Conservation (phyloP, 2,113 vertebrate genomes). For the Megaceryle maxima region DNA sequence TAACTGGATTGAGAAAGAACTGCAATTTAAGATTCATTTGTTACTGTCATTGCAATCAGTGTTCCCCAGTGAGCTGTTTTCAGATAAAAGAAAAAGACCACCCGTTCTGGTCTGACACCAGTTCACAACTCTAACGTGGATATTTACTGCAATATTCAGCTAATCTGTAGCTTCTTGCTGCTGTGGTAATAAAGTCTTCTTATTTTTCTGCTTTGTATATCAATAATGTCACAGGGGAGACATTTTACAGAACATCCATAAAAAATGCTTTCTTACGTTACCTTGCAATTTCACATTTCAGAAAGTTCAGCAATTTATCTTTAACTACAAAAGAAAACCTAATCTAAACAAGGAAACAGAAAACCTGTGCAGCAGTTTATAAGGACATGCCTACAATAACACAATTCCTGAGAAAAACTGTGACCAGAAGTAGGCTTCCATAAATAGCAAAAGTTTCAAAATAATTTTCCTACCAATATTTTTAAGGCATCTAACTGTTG, state of each 20-base stretch:
- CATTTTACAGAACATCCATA: neutral
- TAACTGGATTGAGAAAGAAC: neutral
- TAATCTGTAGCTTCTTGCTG: neutral
- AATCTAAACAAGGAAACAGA: neutral
- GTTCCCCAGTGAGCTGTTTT: neutral
- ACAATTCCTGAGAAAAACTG: neutral
- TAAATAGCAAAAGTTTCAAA: neutral
- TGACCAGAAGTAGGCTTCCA: neutral
- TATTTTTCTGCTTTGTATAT: neutral
- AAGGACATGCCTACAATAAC: neutral
- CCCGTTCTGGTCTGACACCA: neutral
- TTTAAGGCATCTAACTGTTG: neutral
- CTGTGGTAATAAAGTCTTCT: neutral
- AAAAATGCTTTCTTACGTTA: neutral
- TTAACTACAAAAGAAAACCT: neutral
- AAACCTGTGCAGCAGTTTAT: neutral
- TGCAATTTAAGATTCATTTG: neutral
- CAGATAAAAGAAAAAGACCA: neutral
- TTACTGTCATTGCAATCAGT: neutral
- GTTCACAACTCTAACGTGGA: neutral
- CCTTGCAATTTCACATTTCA: constrained; percentile 4
- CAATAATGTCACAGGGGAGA: neutral
- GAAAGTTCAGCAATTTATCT: neutral
- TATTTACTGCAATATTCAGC: neutral
- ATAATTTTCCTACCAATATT: neutral